Evolutionary conservation across 2,113 vertebrate species (phyloP), one percentile per base, ranked within the genome.

Genomic region (Lophotis ruficrista): DNA sequence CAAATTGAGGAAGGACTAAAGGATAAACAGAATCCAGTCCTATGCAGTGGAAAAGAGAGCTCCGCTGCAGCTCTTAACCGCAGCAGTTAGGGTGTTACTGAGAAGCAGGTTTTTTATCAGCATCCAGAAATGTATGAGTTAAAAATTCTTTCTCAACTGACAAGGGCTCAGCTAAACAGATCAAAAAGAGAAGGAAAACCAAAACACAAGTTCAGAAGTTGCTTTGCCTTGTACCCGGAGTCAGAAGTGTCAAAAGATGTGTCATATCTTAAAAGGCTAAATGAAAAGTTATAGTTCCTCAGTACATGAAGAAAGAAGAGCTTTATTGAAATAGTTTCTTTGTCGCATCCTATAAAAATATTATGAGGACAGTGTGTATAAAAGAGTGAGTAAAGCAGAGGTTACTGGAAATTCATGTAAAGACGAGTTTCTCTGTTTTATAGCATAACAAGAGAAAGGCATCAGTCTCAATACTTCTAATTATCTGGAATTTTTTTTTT

Each of bases 241-340:
- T 97, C 91, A 91, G 93, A 95, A 70, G 68, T 96, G 91, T 96
- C 68, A 97, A 95, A 97, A 58, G 93, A 91, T 95, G 41, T 88
- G 65, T 89, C 87, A 61, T 93, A 87, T 72, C 88, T 97, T 94
- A 88, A 90, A 95, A 96, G 97, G 65, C 91, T 96, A 97, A 53
- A 94, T 92, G 95, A 96, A 96, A 98, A 96, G 93, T 95, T 81
- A 80, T n/a, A 82, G 64, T 83, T 96, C 90, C 47, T 96, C 89
- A 95, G 89, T 93, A 95, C 90, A 70, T 58, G 89, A 96, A 95
- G 78, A 83, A 96, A 93, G 77, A 50, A 76, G 90, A 85, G 54
- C 58, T 95, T 96, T 91, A 96, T 88, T 96, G 84, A 85, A 95
- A 96, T 75, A 87, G 70, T 83, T 78, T 93, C 94, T 96, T 94